Percentiles rank a stretch among this genome's conserved stretches.
phyloP scores from a whole-genome alignment of 2,888 invertebrate genomes.

The Drosophila pegasa region DNA sequence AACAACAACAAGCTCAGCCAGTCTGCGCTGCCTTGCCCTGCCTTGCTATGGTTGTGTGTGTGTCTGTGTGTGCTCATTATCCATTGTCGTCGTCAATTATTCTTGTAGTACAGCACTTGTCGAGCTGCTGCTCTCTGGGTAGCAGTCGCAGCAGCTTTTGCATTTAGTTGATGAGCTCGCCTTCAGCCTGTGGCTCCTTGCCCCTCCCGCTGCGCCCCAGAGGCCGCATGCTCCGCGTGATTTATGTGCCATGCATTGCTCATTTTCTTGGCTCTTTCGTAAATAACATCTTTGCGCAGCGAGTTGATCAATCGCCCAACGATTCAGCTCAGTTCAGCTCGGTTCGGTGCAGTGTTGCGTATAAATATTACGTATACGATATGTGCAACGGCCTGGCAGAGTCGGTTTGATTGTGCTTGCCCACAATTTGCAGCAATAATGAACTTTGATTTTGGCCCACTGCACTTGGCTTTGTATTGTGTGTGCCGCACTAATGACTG shows the following conservation, averaged over 20 bases:
- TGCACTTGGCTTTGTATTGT: constrained; percentile 16
- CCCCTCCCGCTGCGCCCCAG: not conserved
- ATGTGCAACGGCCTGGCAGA: constrained; percentile 33
- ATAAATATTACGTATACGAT: constrained; percentile 72
- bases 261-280: constrained; percentile 60
- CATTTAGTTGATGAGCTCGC: constrained; percentile 75
- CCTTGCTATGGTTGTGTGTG: constrained; percentile 3
- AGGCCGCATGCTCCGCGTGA: constrained; percentile 36
- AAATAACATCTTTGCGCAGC: constrained; percentile 47
- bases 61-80: constrained; percentile 64
- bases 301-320: constrained; percentile 65
- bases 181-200: not conserved
- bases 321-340: constrained; percentile 30
- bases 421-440: constrained; percentile 60
- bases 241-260: constrained; percentile 61
- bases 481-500: constrained; percentile 38
- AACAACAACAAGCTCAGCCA: constrained; percentile 8
- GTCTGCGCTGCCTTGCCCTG: not conserved
- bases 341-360: constrained; percentile 30
- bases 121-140: constrained; percentile 28
- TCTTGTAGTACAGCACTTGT: constrained; percentile 67
- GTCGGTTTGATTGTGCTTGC: constrained; percentile 47
- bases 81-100: constrained; percentile 77
- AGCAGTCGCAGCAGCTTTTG: constrained; percentile 55
- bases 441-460: constrained; percentile 56